Evolutionary conservation across 1,140 invertebrate species (phyloP), one percentile per base, ranked within the genome.

Genomic region (Battus philenor): DNA sequence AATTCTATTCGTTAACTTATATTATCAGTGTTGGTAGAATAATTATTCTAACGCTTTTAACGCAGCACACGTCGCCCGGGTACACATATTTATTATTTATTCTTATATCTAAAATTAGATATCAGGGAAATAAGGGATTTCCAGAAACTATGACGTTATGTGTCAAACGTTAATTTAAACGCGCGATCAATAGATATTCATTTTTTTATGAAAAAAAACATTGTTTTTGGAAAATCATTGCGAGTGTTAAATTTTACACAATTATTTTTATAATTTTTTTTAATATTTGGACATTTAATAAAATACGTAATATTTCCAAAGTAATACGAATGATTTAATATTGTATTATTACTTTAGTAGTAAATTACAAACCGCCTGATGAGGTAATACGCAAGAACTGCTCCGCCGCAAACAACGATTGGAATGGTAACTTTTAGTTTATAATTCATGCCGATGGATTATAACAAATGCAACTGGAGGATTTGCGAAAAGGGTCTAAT

Each of bases 331-430:
- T 8, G 2, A 27, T 27, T 27, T 2, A 27, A 27, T 6, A 2
- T 2, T 27, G n/a, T 27, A 9, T 13, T 5, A 39, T 8, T 39
- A 16, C 33, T 38, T 48, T 51, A 43, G 13, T 24, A 49, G 10
- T 52, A 57, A 54, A 47, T 59, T 80, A 85, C 81, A 57, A 74
- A 85, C 81, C 81, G 79, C 72, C 72, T 79, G 60, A 85, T 85
- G 79, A 85, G 71, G 72, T 85, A 85, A 83, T 80, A 86, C 33
- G 74, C 79, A 52, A 86, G 68, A 50, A 83, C 79, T 47, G 81
- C 81, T 36, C 81, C 76, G 60, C 81, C 81, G 59, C 81, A 86
- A 65, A 86, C 78, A 49, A 86, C 69, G 56, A 83, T 68, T 44
- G 81, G 81, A 59, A 86, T 83, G 39, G 78, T 83, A 33, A 85